Evolutionary conservation across 1,140 invertebrate species (phyloP), one percentile per base, ranked within the genome.

Genomic region (Aphis craccivora): DNA sequence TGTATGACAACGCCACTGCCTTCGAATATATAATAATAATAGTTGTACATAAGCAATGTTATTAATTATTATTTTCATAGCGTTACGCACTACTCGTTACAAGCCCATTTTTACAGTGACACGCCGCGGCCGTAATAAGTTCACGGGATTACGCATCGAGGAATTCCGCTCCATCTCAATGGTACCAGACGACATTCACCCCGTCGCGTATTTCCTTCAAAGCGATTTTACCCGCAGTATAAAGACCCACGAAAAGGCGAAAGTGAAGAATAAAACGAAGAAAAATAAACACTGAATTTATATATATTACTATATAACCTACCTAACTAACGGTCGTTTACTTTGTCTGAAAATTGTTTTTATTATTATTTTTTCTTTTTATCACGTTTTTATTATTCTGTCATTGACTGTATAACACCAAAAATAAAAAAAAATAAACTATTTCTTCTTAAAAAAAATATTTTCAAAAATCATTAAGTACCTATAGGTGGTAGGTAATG

Each of bases 41-140:
- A 35, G 86, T 35, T 25, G 25, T 45, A 35, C 86, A 88, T 30
- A 45, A n/a, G 51, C 86, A 55, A 89, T 45, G 87, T 90, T 90
- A 90, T 90, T 90, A 90, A 90, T 90, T 90, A 90, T 90, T 90
- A 45, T 90, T 90, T 90, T 60, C 88, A 37, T 53, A 53, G 51
- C 0, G 45, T 53, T 87, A 35, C 88, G 30, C 35, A 9, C 37
- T 25, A 37, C 87, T 89, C 87, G 87, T 25, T 11, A 20, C n/a
- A 35, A 23, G 22, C 40, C 43, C 87, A 51, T 89, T 89, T 89
- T 88, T 88, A 88, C 45, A 88, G 43, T 48, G 86, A n/a, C 86
- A 45, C 86, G 14, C 9, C 40, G 25, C 20, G 20, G 14, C 9
- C 40, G 25, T n/a, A 30, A 87, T n/a, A 88, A 88, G 45, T 88